Evolutionary conservation across 2,113 vertebrate species (phyloP), one percentile per base, ranked within the genome.

Genomic region (Cepphus grylle): DNA sequence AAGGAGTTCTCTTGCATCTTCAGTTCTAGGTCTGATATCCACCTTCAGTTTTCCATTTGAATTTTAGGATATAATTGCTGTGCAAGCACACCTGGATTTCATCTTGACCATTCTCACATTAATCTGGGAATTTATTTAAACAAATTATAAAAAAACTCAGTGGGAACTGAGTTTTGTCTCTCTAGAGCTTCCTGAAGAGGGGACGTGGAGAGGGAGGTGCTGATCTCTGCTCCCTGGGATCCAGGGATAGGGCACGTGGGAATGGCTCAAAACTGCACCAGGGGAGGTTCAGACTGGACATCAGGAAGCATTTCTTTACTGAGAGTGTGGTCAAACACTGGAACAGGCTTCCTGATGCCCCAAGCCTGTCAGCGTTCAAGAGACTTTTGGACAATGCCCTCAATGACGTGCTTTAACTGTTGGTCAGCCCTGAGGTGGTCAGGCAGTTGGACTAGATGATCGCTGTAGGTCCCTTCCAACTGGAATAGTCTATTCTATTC

Each of bases 231-330:
- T 47, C 15, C 13, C 12, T 76, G 29, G 5, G 5, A 27, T 50
- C 21, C 45, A 27, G 45, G 2, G 53, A 12, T 1, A 40, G 27
- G 30, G 36, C 1, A 0, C 0, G 0, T 67, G 38, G 56, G 63
- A 58, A 69, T 38, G 47, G 34, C 38, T 77, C 52, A 63, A 27
- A 87, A 15, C 52, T 87, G 36, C 1, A 0, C 9, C 22, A 62
- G 7, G 13, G 15, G 27, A 58, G 10, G 38, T 55, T 79, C 43
- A 52, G 50, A 32, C 26, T 62, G 73, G 34, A 25, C 14, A 4
- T 38, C 4, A 18, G 22, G 34, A 67, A 58, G 17, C 20, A 8
- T 58, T 76, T 79, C 17, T 58, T 74, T 52, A 11, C 36, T 0
- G 3, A 34, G 71, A 55, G 13, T 2, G 7, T 74, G 29, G 27